Evolutionary conservation across 2,888 invertebrate species (phyloP).

Genomic region (Cephus nigrinus): DNA sequence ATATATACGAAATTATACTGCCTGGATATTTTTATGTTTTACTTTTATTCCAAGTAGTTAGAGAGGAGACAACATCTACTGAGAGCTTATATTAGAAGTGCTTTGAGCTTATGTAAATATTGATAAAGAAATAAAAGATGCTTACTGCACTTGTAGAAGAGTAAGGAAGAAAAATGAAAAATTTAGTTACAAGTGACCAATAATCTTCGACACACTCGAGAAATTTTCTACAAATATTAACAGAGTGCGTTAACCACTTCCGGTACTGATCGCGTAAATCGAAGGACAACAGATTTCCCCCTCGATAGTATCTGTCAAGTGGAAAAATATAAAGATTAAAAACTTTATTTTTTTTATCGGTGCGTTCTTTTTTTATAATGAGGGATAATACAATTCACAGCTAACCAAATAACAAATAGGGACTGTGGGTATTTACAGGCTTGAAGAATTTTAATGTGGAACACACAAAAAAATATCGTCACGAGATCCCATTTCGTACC

Average conservation of each 20-base stretch:
- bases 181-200: neutral
- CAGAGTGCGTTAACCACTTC: too few species aligned
- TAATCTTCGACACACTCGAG: neutral
- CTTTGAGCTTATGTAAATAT: neutral
- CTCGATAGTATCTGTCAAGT: neutral
- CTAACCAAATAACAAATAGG: neutral
- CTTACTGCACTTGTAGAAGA: neutral
- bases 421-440: constrained; percentile 14
- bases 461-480: constrained; percentile 22
- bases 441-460: constrained; percentile 14
- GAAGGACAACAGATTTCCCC: neutral
- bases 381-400: neutral
- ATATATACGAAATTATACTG: neutral
- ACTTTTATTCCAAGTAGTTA: neutral
- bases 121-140: neutral
- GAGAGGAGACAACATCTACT: neutral
- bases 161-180: neutral
- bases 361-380: constrained; percentile 13
- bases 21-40: neutral
- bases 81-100: neutral
- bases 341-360: neutral
- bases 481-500: constrained; percentile 11
- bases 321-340: neutral
- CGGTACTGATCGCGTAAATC: neutral
- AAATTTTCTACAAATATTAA: neutral